These are phyloP conservation scores for Virgularia gustaviana DNA, from an alignment of 92 coral and sea anemone species.

Conservation along the genomic window DNA sequence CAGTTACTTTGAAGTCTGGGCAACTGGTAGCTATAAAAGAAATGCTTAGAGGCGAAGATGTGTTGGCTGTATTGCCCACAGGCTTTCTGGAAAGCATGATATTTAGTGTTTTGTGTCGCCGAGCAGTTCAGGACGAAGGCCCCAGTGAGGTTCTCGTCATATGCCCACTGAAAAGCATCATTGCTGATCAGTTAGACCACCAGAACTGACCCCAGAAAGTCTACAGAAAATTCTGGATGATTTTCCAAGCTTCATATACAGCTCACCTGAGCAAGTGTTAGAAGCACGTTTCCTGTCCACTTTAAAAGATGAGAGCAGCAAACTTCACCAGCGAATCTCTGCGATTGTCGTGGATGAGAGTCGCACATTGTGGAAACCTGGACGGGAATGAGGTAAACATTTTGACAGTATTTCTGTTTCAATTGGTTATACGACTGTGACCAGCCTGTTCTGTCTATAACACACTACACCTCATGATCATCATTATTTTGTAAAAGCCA, in stretches of 20 bases:
- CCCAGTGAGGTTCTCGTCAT: neutral
- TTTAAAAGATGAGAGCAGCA: neutral
- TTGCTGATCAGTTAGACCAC: neutral
- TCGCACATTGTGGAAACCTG: neutral
- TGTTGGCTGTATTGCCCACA: neutral
- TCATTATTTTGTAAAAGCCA: neutral
- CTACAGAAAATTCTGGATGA: neutral
- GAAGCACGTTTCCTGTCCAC: neutral
- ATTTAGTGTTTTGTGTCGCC: neutral
- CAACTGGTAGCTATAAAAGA: neutral
- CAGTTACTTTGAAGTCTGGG: neutral
- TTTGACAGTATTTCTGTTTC: neutral
- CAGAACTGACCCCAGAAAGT: neutral
- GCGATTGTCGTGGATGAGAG: neutral
- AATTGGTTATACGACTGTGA: neutral
- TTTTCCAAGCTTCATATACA: neutral
- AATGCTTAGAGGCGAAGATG: neutral
- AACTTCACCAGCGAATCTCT: constrained; percentile 2
- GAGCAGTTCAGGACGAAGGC: neutral
- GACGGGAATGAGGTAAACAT: neutral
- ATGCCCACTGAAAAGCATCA: neutral
- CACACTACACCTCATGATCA: neutral
- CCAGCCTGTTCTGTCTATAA: neutral
- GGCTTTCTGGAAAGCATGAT: neutral
- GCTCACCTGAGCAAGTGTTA: neutral